Base-by-base conservation (phyloP, 2,888 invertebrate genomes). In the Epinotia nisella region DNA sequence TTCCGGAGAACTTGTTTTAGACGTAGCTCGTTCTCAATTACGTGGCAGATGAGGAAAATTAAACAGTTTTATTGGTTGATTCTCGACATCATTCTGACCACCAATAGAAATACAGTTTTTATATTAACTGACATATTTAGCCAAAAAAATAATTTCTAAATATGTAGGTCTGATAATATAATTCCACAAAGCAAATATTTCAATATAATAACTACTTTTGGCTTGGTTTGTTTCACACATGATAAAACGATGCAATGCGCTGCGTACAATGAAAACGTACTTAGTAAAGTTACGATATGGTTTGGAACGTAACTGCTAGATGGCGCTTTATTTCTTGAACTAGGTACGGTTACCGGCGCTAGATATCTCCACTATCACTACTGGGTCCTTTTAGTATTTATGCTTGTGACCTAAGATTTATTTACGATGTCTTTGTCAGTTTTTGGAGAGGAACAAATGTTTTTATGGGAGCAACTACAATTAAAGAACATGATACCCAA, bases 1-100 rank as follows among this genome's bases (percentile, higher is more conserved):
- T 87, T 83, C 81, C 78, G 79, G 80, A 83, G 82, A 88, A 86
- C 83, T 86, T 86, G 89, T 88, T 89, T 86, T 86, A 81, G 77
- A 81, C 86, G 81, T 77, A 78, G 76, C 75, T 67, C 78, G 79
- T 80, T 81, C 78, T 78, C 77, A 70, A 76, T 86, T 83, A 85
- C 84, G 85, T 84, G 68, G 72, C 51, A 24, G 58, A 29, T 13
- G 7, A 62, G 24, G 35, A 35, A 51, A 51, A 17, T 13, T 9
- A 55, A 60, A 65, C 41, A 11, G n/a, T 65, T 35, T 19, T 55
- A 55, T 65, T 65, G 65, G 65, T 65, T 15, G 53, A 55, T 39
- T 13, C 21, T 15, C n/a, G 19, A 7, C 1, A 11, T 39, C 13
- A 17, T 15, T 55, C 39, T 10, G 13, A 65, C 5, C 7, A 55